These are phyloP conservation scores for Homarus americanus DNA, from an alignment of 1,140 invertebrate species.

Conservation along the genomic window DNA sequence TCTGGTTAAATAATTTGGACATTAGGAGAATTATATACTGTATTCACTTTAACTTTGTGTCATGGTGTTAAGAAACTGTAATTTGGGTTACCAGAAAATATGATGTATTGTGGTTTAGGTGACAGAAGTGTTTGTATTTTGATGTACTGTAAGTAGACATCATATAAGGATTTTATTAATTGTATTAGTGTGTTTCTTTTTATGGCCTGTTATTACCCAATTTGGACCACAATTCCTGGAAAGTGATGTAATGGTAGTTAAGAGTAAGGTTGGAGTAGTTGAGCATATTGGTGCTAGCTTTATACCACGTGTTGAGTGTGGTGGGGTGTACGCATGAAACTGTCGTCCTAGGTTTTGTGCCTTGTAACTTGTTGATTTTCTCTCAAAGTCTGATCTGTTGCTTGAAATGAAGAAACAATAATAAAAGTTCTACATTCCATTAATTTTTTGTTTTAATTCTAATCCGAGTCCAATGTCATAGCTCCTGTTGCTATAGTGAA, in stretches of 20 bases:
- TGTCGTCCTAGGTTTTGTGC: constrained; percentile 65
- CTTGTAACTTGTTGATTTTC: constrained; percentile 65
- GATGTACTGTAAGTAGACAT: neutral
- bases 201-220: neutral
- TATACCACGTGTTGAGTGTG: constrained; percentile 50
- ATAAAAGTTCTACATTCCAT: constrained; percentile 55
- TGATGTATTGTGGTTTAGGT: constrained; percentile 1
- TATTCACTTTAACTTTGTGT: neutral
- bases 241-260: neutral
- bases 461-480: too few species aligned
- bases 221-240: neutral
- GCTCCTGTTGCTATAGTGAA: too few species aligned
- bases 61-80: neutral
- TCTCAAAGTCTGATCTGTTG: constrained; percentile 64
- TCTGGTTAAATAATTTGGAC: too few species aligned
- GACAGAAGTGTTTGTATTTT: neutral
- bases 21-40: too few species aligned
- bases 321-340: constrained; percentile 57
- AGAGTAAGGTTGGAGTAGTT: neutral
- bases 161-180: neutral
- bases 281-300: constrained; percentile 47
- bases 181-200: neutral
- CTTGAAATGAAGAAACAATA: constrained; percentile 45
- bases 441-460: constrained; percentile 3
- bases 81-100: neutral